Conservation (phyloP, 2,113 vertebrate species). For the Rutilus rutilus region DNA sequence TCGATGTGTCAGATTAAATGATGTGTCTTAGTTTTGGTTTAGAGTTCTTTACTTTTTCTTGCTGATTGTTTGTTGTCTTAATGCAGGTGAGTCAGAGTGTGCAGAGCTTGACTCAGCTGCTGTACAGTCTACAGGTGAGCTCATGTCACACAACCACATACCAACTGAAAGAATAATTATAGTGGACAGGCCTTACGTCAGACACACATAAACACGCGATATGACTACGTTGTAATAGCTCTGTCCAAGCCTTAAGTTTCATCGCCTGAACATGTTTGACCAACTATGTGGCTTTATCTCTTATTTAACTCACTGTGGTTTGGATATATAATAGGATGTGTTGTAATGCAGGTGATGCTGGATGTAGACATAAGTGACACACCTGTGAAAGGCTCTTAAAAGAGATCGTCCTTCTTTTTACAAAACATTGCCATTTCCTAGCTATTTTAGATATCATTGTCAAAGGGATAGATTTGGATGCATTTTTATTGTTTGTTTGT, state of each 20-base stretch:
- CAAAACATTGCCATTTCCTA: neutral
- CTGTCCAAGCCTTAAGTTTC: neutral
- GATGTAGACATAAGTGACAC: neutral
- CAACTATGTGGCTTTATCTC: neutral
- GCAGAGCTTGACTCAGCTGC: constrained; percentile 89
- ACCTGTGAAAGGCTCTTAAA: neutral
- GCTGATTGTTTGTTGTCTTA: constrained; percentile 4
- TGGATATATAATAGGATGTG: neutral
- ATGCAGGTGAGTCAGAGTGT: constrained; percentile 86
- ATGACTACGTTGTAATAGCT: constrained; percentile 6
- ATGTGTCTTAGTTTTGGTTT: neutral
- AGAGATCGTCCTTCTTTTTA: neutral
- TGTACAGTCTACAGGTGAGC: constrained; percentile 94
- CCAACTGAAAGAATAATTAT: constrained; percentile 28
- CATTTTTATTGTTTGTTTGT: neutral
- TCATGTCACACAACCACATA: constrained; percentile 28
- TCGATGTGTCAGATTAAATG: neutral
- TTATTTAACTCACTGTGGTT: neutral
- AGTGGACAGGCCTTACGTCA: constrained; percentile 31
- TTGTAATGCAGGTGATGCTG: neutral
- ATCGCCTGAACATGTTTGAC: neutral
- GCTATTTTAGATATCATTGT: neutral
- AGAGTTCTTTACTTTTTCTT: neutral
- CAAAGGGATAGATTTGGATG: neutral
- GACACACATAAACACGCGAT: neutral